phyloP scores from a whole-genome alignment of 2,113 vertebrate genomes.

The rabbit (Oryctolagus cuniculus) region mOryCun1.1 NC_091453.1:52030501-52031000 shows the following conservation, averaged over 20 bases:
- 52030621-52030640: constrained; percentile 43
- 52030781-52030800: constrained; percentile 1
- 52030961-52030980: not conserved
- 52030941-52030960: constrained; percentile 10
- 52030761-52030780: not conserved
- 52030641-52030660: not conserved
- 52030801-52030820: not conserved
- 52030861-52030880: not conserved
- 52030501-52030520: not conserved
- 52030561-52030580: constrained; percentile 7
- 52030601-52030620: not conserved
- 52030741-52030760: not conserved
- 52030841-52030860: not conserved
- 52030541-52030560: constrained; percentile 23
- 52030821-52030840: not conserved
- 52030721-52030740: not conserved
- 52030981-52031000: constrained; percentile 1
- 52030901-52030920: not conserved
- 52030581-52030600: not conserved
- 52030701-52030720: not conserved
- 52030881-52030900: not conserved
- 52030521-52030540: not conserved
- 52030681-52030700: constrained; percentile 35
- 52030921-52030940: constrained; percentile 21
- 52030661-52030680: constrained; percentile 16